Evolutionary conservation across 2,888 invertebrate genomes (phyloP).

Genomic region (Lobophora halterata): DNA sequence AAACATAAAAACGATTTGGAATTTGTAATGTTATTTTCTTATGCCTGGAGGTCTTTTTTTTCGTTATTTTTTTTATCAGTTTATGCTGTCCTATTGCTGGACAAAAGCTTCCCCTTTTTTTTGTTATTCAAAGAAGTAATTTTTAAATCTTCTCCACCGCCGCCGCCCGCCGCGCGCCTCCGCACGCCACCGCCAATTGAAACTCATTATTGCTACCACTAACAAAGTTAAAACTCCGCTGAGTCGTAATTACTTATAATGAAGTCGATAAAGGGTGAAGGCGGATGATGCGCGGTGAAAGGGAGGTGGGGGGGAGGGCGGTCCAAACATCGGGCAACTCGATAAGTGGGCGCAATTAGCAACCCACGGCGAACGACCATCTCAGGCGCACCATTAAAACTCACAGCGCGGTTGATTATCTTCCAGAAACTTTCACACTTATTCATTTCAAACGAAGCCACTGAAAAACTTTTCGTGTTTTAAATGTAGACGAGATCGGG

Average conservation of each 20-base stretch:
- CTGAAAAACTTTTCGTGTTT: conserved; percentile 34
- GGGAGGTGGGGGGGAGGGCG: conserved; percentile 6
- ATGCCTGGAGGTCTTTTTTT: no score
- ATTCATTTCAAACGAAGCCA: conserved; percentile 36
- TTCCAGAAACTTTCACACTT: conserved; percentile 37
- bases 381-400: conserved; percentile 47
- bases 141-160: no score
- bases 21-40: no score
- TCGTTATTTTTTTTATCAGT: no score
- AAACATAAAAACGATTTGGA: no score
- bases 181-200: not conserved
- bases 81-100: no score
- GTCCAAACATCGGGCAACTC: conserved; percentile 30
- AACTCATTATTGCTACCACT: conserved; percentile 15
- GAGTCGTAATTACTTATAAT: conserved; percentile 22
- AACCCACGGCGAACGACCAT: conserved; percentile 30
- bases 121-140: no score
- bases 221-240: conserved; percentile 16
- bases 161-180: no score
- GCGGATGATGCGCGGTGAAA: not conserved
- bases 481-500: conserved; percentile 32
- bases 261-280: conserved; percentile 20
- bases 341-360: conserved; percentile 43
- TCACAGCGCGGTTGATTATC: conserved; percentile 44
- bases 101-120: no score